Base-by-base conservation (phyloP, 2,888 invertebrate species). In the Drosophila eohydei region DNA sequence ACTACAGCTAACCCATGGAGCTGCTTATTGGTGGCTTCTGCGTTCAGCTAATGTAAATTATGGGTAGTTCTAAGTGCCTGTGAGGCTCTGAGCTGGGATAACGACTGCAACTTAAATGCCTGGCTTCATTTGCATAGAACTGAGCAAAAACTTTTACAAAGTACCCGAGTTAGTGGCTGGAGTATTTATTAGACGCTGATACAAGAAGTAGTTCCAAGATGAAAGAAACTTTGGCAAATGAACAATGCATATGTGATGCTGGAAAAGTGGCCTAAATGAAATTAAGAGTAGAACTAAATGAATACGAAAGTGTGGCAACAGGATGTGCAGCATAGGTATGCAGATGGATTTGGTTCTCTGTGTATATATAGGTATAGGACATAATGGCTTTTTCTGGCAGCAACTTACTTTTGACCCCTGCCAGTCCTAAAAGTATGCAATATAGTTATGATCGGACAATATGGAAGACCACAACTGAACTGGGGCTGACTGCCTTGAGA, bases 41-140 rank as follows among this genome's bases (percentile, higher is more conserved):
- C 41, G 65, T 59, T 59, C 58, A 77, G 84, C 79, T 84, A 81
- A 81, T 84, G 69, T 78, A 84, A 84, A 75, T 80, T 88, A 80
- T 82, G 88, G 64, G 61, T 78, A 78, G 78, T 72, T 79, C 46
- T 67, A 58, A 78, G 80, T 80, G 83, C 66, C 67, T 44, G 43
- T 14, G 34, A 40, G 58, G 46, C 46, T 52, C 21, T 16, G 56
- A 55, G 74, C 46, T 16, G 57, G 63, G 50, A 52, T 63, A 68
- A 60, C 63, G 57, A 72, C 48, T 16, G 50, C 54, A 58, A 70
- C 60, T 70, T 73, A 76, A 76, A 62, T 78, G 79, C 65, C 51
- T 59, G 60, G 40, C 32, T 43, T 70, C 70, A 74, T 77, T 70
- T 78, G 70, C 76, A 77, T 77, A 50, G 61, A 40, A 46, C 57